Evolutionary conservation across 2,113 vertebrate species (phyloP), one percentile per base, ranked within the genome.

Genomic region (Microtus ochrogaster): DNA sequence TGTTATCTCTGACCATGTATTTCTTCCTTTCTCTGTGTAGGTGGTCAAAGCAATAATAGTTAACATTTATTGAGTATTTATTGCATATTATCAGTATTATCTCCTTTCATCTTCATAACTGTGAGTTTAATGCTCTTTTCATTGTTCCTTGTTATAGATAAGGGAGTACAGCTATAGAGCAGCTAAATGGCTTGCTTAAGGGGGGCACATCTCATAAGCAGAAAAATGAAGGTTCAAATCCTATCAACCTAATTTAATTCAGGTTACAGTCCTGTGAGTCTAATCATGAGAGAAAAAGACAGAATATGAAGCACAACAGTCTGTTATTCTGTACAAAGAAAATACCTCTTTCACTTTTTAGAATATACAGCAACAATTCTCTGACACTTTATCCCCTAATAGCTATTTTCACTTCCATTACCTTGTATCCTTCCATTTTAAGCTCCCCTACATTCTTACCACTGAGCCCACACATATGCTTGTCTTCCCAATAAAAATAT

Each of bases 211-310:
- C 22, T 78, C 55, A 17, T 63, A 55, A 89, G 26, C 21, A 41
- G 55, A 91, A 95, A 30, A 79, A 7, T 3, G 30, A 89, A 70
- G 55, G 68, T 91, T 93, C 96, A 94, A 96, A 93, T 39, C 9
- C 52, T 79, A 52, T 47, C 65, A 68, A 63, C 13, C 74, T 68
- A n/a, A 58, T 14, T 78, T 36, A 61, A 94, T 30, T 74, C 41
- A 72, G 28, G 41, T 91, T 21, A 74, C 22, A 47, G 21, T 63
- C 78, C 44, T 7, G 44, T 39, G 24, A 36, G 41, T 76, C 22
- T 41, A 82, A n/a, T 8, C 7, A 41, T 39, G 22, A 72, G 81
- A 89, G 24, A 85, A 30, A 68, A 77, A 11, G 26, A 49, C 4
- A 63, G 7, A 73, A 61, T 33, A 49, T 36, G 65, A 66, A 61